phyloP scores from a whole-genome alignment of 2,113 vertebrate species.

The Garra rufa region DNA sequence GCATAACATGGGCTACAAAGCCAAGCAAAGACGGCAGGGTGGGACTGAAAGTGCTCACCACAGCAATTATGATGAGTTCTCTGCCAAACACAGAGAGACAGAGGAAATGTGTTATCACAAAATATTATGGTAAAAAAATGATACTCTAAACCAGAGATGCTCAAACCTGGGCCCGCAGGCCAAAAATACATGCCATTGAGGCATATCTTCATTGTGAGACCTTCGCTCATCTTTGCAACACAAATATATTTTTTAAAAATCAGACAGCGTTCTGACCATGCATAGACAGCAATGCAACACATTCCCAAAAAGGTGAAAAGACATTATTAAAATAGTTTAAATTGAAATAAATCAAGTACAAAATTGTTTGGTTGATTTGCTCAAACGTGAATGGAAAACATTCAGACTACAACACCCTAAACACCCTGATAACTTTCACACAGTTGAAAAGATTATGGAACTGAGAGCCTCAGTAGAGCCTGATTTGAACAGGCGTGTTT shows the following conservation, averaged over 20 bases:
- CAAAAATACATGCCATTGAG: too few relatives aligned
- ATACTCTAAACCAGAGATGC: background rate
- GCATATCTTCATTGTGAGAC: too few relatives aligned
- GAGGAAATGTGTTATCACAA: background rate
- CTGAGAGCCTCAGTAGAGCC: background rate
- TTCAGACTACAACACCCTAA: background rate
- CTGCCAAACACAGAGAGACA: constrained; percentile 52
- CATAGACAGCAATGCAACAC: too few relatives aligned
- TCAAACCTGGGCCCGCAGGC: too few relatives aligned
- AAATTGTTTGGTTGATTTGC: background rate
- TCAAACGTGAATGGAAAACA: background rate
- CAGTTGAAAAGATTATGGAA: background rate
- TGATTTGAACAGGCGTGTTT: background rate
- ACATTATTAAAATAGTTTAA: too few relatives aligned
- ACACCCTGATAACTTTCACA: background rate
- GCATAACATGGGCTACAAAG: constrained; percentile 61
- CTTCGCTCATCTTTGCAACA: too few relatives aligned
- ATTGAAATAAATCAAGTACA: too few relatives aligned
- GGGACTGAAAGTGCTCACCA: constrained; percentile 41
- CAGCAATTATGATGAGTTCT: constrained; percentile 52
- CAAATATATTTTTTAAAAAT: too few relatives aligned
- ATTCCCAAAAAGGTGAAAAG: too few relatives aligned
- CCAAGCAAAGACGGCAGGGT: constrained; percentile 60
- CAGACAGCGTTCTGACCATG: too few relatives aligned
- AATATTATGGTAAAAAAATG: background rate